Percentiles rank a stretch among this genome's conserved stretches.
Evolutionary conservation across 2,888 invertebrate species (phyloP).

Genomic region (Sinodicranocentrus sp.): DNA sequence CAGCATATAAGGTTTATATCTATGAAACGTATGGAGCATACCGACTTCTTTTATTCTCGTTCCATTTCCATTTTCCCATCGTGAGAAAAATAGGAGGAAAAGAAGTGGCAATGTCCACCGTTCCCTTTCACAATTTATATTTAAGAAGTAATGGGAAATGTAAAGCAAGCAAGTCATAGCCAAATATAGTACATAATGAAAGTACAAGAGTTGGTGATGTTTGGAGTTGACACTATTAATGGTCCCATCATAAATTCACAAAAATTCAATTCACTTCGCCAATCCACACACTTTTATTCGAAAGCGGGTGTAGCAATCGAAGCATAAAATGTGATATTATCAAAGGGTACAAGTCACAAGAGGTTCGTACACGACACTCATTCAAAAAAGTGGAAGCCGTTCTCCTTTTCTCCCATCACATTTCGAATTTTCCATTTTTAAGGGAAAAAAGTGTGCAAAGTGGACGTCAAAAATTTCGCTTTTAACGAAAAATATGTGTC

Average conservation of each 20-base stretch:
- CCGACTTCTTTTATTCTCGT: constrained; percentile 49
- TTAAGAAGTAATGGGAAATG: constrained; percentile 25
- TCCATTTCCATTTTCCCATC: constrained; percentile 64
- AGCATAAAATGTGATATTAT: not conserved
- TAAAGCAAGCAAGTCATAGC: constrained; percentile 13
- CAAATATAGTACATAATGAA: constrained; percentile 9
- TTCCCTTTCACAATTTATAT: constrained; percentile 13
- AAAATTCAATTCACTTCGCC: constrained; percentile 55
- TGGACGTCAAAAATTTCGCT: not conserved
- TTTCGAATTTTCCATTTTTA: not conserved
- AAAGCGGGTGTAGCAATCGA: constrained; percentile 3
- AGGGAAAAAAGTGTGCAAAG: constrained; percentile 8
- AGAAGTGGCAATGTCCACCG: constrained; percentile 33
- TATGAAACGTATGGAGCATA: constrained; percentile 13
- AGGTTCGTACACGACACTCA: no score
- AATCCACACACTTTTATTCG: constrained; percentile 43
- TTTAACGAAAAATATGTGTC: not conserved
- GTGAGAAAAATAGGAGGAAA: constrained; percentile 29
- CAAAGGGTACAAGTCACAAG: no score
- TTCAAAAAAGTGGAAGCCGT: no score
- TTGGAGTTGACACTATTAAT: constrained; percentile 67
- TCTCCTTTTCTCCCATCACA: not conserved
- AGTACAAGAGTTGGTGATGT: constrained; percentile 43
- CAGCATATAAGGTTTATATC: no score
- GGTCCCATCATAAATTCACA: constrained; percentile 63